phyloP scores from a whole-genome alignment of 2,888 invertebrate genomes.

The Orthonychiurus folsomi region DNA sequence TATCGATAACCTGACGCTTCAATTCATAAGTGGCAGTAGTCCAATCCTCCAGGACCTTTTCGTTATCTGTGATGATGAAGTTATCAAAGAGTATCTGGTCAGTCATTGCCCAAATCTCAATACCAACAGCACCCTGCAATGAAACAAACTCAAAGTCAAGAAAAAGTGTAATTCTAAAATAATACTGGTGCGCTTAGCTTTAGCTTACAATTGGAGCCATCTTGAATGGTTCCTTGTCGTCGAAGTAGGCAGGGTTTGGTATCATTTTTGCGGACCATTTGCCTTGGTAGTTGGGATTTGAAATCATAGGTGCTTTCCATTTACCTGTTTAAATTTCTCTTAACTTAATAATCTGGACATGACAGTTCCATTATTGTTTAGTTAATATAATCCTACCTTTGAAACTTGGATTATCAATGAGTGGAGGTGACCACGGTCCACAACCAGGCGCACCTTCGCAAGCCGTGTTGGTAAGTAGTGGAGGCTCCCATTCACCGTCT shows the following conservation, averaged over 20 bases:
- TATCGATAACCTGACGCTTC: constrained; percentile 70
- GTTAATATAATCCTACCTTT: constrained; percentile 76
- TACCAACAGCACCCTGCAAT: constrained; percentile 74
- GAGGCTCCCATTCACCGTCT: constrained; percentile 98
- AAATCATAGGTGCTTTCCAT: constrained; percentile 81
- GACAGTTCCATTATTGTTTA: no score
- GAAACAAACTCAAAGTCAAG: not conserved
- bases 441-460: constrained; percentile 77
- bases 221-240: constrained; percentile 78
- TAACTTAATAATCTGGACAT: constrained; percentile 10
- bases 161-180: constrained; percentile 6
- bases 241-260: constrained; percentile 85
- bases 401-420: constrained; percentile 78
- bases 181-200: no score
- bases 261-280: constrained; percentile 85
- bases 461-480: constrained; percentile 77
- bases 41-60: constrained; percentile 65
- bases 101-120: constrained; percentile 99
- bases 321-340: constrained; percentile 44
- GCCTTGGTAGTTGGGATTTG: constrained; percentile 90
- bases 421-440: constrained; percentile 78
- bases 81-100: constrained; percentile 91
- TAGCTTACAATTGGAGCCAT: constrained; percentile 86
- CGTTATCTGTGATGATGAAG: constrained; percentile 78
- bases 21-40: constrained; percentile 73